Percentiles rank a stretch among this genome's conserved stretches.
Conservation (phyloP, 2,797 vertebrate species). For the Bovichtus diacanthus region DNA sequence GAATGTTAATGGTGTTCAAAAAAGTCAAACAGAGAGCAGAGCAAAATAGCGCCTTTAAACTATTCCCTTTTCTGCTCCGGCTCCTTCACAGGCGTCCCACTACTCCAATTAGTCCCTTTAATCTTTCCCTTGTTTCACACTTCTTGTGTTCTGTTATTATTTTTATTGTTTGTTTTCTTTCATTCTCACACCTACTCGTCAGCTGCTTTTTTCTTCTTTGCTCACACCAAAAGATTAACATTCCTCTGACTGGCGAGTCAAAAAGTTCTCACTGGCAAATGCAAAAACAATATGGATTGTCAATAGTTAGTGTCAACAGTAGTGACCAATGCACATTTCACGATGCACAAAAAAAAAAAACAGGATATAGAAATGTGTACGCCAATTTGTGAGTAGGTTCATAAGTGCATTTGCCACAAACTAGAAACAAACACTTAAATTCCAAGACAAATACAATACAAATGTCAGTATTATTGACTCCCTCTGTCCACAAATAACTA, state of each 20-base stretch:
- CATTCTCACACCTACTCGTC: not conserved
- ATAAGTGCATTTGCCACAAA: slow-evolving; percentile 2
- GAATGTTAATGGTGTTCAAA: slow-evolving; percentile 43
- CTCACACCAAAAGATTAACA: not conserved
- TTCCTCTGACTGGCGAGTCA: not conserved
- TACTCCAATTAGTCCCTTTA: slow-evolving; percentile 20
- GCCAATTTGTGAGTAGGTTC: not conserved
- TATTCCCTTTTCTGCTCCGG: not conserved
- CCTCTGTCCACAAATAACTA: no score
- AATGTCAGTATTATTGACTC: no score
- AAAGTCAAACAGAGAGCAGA: slow-evolving; percentile 4
- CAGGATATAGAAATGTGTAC: not conserved
- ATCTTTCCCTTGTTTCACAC: not conserved
- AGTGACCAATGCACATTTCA: not conserved
- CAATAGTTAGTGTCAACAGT: accelerated
- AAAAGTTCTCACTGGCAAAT: not conserved
- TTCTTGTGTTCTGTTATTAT: not conserved
- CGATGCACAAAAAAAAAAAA: not conserved
- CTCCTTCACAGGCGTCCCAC: slow-evolving; percentile 17
- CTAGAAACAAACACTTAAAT: no score
- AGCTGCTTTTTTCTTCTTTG: not conserved
- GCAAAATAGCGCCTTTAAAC: slow-evolving; percentile 17
- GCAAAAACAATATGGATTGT: not conserved
- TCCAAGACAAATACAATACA: no score
- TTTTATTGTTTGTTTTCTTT: not conserved